Base-by-base conservation (phyloP, 2,797 vertebrate genomes). In the Telmatherina bonti region DNA sequence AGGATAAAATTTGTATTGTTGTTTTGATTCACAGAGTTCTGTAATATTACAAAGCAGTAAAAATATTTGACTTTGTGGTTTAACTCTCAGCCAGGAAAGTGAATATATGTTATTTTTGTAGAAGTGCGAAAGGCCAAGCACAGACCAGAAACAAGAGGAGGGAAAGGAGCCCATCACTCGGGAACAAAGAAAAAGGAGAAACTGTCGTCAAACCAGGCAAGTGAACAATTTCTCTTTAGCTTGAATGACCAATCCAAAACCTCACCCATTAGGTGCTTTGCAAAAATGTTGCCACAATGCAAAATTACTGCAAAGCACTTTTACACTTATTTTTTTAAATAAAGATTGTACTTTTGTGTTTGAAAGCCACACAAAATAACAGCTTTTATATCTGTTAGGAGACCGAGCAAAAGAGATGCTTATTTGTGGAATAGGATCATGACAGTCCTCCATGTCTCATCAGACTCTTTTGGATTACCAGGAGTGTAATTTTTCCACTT, bases 181-280 rank as follows among this genome's bases (percentile, higher is more conserved):
- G 88, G 76, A 49, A 77, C 71, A n/a, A 91, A 89, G 85, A 93
- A 91, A 69, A 92, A 89, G 67, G 90, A 91, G 62, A 92, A 90
- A 71, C 67, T 29, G 5, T 53, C 51, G 0, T 24, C 74, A 24
- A 71, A 60, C 49, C 91, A 92, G 94, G 94, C 93, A 33, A 75
- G 78, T 62, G 49, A 7, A 35, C 31, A 24, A 38, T 26, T 0
- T 7, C 2, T 53, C 8, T 27, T 6, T 26, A 16, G 2, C 1
- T 0, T 10, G 10, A 27, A 18, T 36, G 1, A n/a, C 47, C 68
- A 33, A 30, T 5, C 54, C 1, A 13, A 47, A 36, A 31, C 7
- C 5, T 41, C 30, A n/a, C 4, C 27, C 8, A 56, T 1, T 4
- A 49, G 20, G 36, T 16, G 15, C 13, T 24, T 30, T 27, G 13